Evolutionary conservation across 2,797 vertebrate genomes (phyloP).

Genomic region (Rachycentron canadum): DNA sequence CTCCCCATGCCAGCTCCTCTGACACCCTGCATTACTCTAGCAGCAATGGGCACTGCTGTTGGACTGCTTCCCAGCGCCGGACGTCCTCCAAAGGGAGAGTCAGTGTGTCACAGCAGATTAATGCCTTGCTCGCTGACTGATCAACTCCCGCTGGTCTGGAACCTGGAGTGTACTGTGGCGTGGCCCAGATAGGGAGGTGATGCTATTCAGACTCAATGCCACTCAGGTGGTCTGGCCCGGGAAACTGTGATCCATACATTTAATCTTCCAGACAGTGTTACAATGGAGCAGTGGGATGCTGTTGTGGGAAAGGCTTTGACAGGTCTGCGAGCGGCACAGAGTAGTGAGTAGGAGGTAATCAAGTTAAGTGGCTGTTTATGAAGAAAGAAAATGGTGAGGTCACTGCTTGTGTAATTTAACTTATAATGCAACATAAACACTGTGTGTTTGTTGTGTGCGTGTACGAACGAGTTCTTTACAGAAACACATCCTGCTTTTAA

Average conservation of each 20-base stretch:
- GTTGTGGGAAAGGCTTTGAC: slow-evolving; percentile 52
- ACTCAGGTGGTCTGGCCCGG: slow-evolving; percentile 72
- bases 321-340: slow-evolving; percentile 38
- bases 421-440: slow-evolving; percentile 61
- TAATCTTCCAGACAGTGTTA: slow-evolving; percentile 69
- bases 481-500: slow-evolving; percentile 38
- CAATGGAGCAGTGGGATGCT: slow-evolving; percentile 37
- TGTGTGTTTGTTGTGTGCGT: slow-evolving; percentile 38
- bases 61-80: slow-evolving; percentile 80
- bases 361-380: slow-evolving; percentile 81
- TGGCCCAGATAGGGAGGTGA: slow-evolving; percentile 81
- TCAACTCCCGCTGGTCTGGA: slow-evolving; percentile 81
- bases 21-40: slow-evolving; percentile 77
- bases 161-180: slow-evolving; percentile 69
- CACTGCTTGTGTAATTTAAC: slow-evolving; percentile 67
- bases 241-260: slow-evolving; percentile 72
- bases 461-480: slow-evolving; percentile 24
- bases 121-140: slow-evolving; percentile 84
- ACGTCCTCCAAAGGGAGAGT: slow-evolving; percentile 82
- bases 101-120: slow-evolving; percentile 85
- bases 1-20: slow-evolving; percentile 74
- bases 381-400: slow-evolving; percentile 69
- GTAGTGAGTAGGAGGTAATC: slow-evolving; percentile 68
- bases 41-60: slow-evolving; percentile 76
- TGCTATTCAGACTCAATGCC: slow-evolving; percentile 74